These are phyloP conservation scores for Andrena camellia DNA, from an alignment of 2,888 invertebrate species.

Conservation along the genomic window DNA sequence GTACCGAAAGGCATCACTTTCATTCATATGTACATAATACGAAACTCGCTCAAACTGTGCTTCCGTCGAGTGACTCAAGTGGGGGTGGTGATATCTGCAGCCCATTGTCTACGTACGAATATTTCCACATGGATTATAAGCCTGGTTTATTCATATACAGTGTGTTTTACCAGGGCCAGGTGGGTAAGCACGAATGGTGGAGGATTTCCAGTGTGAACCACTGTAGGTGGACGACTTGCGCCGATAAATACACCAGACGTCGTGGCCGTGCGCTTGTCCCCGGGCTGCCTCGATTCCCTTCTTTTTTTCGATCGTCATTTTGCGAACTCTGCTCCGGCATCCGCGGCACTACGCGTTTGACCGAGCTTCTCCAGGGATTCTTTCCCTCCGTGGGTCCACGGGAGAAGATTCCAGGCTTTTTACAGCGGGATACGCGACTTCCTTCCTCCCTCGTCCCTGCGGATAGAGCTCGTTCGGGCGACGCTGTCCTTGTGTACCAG, in stretches of 20 bases:
- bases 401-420: conserved; percentile 74
- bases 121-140: no score
- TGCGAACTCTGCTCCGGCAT: conserved; percentile 72
- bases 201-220: not conserved
- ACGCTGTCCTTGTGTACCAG: not conserved
- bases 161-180: not conserved
- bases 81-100: no score
- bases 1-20: no score
- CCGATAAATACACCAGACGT: conserved; percentile 80
- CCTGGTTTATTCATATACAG: no score
- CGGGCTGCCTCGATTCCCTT: conserved; percentile 23
- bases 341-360: conserved; percentile 66
- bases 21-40: no score
- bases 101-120: no score
- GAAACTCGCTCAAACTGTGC: no score
- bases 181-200: not conserved
- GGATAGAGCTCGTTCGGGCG: not conserved
- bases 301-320: conserved; percentile 65
- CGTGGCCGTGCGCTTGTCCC: conserved; percentile 57
- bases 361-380: conserved; percentile 22
- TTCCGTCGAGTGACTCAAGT: no score
- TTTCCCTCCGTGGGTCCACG: conserved; percentile 31
- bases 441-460: conserved; percentile 5
- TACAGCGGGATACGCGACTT: conserved; percentile 36
- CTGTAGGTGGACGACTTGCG: conserved; percentile 64